Conservation (phyloP, 2,797 vertebrate species). For the Thamnophis elegans region DNA sequence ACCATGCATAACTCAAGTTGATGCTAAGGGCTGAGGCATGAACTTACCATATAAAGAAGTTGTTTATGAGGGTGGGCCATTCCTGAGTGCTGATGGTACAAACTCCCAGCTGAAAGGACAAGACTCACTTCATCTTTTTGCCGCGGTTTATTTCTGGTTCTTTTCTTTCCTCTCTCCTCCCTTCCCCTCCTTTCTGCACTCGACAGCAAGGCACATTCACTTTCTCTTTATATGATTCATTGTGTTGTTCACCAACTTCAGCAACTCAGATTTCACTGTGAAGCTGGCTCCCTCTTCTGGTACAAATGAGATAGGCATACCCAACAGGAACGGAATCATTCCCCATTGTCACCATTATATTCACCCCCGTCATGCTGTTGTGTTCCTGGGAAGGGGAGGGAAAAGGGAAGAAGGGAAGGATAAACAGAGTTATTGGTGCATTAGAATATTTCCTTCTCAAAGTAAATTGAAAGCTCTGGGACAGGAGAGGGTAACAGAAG, state of each 20-base stretch:
- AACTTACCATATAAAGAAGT: slow-evolving; percentile 34
- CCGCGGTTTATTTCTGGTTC: slow-evolving; percentile 26
- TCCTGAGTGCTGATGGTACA: not conserved
- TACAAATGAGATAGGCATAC: not conserved
- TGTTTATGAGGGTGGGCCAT: slow-evolving; percentile 17
- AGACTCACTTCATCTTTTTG: slow-evolving; percentile 34
- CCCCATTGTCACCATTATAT: not conserved
- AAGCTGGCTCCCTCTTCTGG: slow-evolving; percentile 63
- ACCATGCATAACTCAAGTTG: not conserved
- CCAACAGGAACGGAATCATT: not conserved
- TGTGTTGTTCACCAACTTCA: slow-evolving; percentile 16
- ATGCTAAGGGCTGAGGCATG: slow-evolving; percentile 2
- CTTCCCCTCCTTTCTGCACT: not conserved
- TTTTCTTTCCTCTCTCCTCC: not conserved
- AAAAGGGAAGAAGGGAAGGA: not conserved
- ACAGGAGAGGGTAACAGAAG: not conserved
- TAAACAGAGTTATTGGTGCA: not conserved
- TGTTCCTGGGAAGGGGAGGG: not conserved
- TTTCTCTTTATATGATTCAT: slow-evolving; percentile 21
- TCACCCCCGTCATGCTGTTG: not conserved
- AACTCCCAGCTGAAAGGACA: slow-evolving; percentile 14
- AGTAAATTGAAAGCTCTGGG: not conserved
- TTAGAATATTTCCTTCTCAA: not conserved
- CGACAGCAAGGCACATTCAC: slow-evolving; percentile 8
- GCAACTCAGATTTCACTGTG: slow-evolving; percentile 22